These are phyloP conservation scores for Eubasilissa regina DNA, from an alignment of 1,140 invertebrate species.

Conservation along the genomic window DNA sequence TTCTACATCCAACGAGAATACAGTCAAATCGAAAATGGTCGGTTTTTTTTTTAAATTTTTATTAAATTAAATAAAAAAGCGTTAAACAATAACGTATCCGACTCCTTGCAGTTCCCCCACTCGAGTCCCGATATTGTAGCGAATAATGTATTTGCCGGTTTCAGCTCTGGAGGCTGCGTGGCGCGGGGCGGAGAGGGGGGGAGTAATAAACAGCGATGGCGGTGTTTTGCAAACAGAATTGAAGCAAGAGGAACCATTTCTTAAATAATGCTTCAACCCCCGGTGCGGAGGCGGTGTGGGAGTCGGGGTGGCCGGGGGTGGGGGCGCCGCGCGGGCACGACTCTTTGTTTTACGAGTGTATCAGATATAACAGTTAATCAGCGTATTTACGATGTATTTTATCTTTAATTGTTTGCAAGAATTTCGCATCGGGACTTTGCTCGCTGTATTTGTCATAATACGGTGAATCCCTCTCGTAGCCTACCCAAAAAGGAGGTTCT, in stretches of 20 bases:
- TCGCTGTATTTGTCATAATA: constrained; percentile 8
- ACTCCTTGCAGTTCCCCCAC: constrained; percentile 20
- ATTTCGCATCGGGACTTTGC: constrained; percentile 22
- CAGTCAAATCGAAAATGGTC: too few relatives aligned
- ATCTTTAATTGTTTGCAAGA: constrained; percentile 48
- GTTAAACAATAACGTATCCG: too few relatives aligned
- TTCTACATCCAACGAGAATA: too few relatives aligned
- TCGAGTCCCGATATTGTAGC: constrained; percentile 54
- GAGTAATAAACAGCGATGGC: constrained; percentile 58
- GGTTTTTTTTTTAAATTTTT: too few relatives aligned
- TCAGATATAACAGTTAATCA: constrained; percentile 57
- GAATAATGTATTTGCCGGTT: constrained; percentile 59
- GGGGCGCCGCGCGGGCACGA: constrained; percentile 21
- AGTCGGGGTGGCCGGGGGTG: constrained; percentile 6
- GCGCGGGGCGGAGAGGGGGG: too few relatives aligned
- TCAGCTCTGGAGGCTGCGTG: too few relatives aligned
- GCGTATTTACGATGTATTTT: constrained; percentile 54
- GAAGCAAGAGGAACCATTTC: constrained; percentile 59
- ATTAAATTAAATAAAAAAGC: too few relatives aligned
- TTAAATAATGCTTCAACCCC: constrained; percentile 57
- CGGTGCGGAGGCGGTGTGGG: not conserved
- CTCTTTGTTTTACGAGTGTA: constrained; percentile 56
- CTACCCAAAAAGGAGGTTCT: too few relatives aligned
- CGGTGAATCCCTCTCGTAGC: not conserved
- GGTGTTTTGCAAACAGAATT: constrained; percentile 59